Evolutionary conservation across 2,797 vertebrate genomes (phyloP).

Genomic region (Scomberomorus guttatus): DNA sequence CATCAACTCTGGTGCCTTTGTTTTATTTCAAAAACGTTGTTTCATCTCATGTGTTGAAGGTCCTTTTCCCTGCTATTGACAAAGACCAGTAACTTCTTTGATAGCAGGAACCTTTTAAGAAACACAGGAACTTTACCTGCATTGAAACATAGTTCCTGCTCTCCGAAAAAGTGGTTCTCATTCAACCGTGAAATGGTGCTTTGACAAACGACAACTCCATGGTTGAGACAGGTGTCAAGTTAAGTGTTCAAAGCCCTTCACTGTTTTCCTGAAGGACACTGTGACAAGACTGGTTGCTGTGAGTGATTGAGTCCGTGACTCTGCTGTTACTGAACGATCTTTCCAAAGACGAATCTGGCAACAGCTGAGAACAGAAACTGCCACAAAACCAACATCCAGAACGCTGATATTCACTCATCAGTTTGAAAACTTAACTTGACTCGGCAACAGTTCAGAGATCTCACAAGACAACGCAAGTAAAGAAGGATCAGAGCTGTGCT

Average conservation of each 20-base stretch:
- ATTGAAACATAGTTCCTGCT: neutral
- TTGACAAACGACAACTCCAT: neutral
- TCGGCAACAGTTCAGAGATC: neutral
- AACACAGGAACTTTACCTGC: neutral
- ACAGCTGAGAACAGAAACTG: neutral
- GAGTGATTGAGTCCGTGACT: slow-evolving; percentile 12
- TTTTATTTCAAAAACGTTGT: neutral
- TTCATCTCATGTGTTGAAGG: neutral
- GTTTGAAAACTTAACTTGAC: neutral
- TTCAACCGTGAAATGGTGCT: neutral
- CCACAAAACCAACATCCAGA: neutral
- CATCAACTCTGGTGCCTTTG: neutral
- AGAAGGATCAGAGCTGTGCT: slow-evolving; percentile 5
- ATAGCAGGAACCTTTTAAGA: too few species aligned
- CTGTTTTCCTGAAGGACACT: slow-evolving; percentile 16
- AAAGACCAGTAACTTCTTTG: neutral
- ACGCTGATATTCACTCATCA: neutral
- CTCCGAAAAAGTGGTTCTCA: neutral
- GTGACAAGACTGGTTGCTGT: neutral
- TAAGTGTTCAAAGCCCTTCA: neutral
- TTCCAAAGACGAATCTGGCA: neutral
- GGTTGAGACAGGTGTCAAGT: neutral
- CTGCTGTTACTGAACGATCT: neutral
- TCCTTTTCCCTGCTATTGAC: neutral
- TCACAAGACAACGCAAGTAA: neutral